Evolutionary conservation across 2,888 invertebrate genomes (phyloP).

Genomic region (Carabus problematicus): DNA sequence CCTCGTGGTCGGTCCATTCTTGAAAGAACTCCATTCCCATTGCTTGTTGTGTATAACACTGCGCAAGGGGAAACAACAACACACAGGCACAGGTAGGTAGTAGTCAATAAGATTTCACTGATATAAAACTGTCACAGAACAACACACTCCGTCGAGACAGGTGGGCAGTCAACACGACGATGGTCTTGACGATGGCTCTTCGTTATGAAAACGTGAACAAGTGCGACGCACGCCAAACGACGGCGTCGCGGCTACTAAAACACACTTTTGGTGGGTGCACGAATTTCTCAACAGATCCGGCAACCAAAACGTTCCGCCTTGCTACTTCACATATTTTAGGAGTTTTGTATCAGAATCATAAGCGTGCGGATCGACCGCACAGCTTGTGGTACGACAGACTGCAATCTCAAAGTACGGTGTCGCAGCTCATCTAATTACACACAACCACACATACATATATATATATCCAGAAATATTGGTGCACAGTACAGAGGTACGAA

Average conservation of each 20-base stretch:
- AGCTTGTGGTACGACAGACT: constrained; percentile 10
- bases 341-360: constrained; percentile 32
- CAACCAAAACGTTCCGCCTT: constrained; percentile 14
- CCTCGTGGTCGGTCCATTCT: constrained; percentile 55
- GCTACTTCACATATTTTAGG: constrained; percentile 33
- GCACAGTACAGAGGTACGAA: too few species aligned
- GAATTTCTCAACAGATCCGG: constrained; percentile 35
- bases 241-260: constrained; percentile 37
- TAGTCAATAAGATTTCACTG: background rate
- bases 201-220: constrained; percentile 4
- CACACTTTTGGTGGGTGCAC: constrained; percentile 8
- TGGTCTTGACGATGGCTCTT: constrained; percentile 1
- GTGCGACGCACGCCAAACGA: constrained; percentile 33
- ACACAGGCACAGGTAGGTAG: background rate
- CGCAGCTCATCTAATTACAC: too few species aligned
- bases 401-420: background rate
- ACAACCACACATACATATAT: too few species aligned
- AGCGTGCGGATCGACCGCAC: constrained; percentile 7
- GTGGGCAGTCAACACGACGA: background rate
- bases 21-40: constrained; percentile 61
- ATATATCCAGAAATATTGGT: too few species aligned
- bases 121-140: background rate
- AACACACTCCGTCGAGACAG: background rate
- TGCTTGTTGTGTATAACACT: constrained; percentile 43
- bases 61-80: background rate